phyloP scores from a whole-genome alignment of 2,797 vertebrate genomes.

The Enteromius trimaculatus region DNA sequence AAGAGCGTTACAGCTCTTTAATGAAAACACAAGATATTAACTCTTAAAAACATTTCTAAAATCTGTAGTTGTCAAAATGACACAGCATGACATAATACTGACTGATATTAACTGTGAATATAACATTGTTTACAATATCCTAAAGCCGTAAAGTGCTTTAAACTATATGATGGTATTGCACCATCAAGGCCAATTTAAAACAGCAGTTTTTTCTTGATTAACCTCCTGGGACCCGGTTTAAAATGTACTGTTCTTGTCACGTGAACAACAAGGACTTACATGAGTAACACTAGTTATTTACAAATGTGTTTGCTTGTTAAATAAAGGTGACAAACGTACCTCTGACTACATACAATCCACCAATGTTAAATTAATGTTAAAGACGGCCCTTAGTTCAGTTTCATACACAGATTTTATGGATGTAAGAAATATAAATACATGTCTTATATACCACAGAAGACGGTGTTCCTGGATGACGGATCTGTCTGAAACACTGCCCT shows the following conservation, averaged over 20 bases:
- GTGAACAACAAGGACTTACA: not conserved
- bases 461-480: too few relatives aligned
- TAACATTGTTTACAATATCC: slow-evolving; percentile 62
- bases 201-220: not conserved
- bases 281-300: slow-evolving; percentile 33
- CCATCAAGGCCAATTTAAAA: slow-evolving; percentile 14
- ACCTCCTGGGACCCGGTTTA: not conserved
- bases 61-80: slow-evolving; percentile 64
- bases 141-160: slow-evolving; percentile 81
- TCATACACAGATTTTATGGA: not conserved
- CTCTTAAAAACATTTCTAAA: slow-evolving; percentile 70
- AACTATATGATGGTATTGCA: slow-evolving; percentile 47
- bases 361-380: not conserved
- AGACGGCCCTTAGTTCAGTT: slow-evolving; percentile 3
- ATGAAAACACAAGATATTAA: slow-evolving; percentile 68
- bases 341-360: slow-evolving; percentile 21
- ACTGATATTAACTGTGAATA: slow-evolving; percentile 69
- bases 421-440: not conserved
- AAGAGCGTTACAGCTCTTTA: slow-evolving; percentile 60
- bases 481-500: too few relatives aligned
- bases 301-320: slow-evolving; percentile 9
- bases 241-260: not conserved
- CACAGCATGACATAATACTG: slow-evolving; percentile 78
- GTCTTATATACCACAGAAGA: not conserved
- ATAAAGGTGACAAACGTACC: not conserved